phyloP scores from a whole-genome alignment of 2,888 invertebrate species.

The Torymus aiolomorphi region DNA sequence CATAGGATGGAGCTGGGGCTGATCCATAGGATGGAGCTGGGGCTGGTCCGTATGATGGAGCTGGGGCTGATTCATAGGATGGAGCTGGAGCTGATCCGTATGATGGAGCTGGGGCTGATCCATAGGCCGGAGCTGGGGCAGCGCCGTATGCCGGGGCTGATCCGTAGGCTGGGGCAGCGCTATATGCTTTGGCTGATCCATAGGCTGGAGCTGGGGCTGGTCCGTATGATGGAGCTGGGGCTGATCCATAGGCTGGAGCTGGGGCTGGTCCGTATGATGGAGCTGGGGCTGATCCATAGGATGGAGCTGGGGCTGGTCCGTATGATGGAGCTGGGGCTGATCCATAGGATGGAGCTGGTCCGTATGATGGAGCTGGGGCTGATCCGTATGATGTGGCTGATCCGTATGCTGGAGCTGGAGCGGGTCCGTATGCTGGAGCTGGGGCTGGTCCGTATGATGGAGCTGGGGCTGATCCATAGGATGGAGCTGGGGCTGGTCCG shows the following conservation, averaged over 20 bases:
- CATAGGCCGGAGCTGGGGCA: background rate
- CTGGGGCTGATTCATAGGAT: background rate
- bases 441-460: background rate
- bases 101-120: too few relatives aligned
- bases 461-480: background rate
- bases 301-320: background rate
- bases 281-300: background rate
- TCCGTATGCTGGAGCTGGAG: slow-evolving; percentile 1
- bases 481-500: background rate
- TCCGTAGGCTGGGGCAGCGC: background rate
- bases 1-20: background rate
- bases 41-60: background rate
- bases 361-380: background rate
- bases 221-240: background rate
- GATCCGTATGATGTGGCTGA: background rate
- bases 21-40: background rate
- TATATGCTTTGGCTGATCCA: background rate
- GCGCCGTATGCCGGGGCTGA: background rate
- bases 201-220: background rate
- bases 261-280: background rate
- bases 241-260: background rate
- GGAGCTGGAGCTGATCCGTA: background rate
- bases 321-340: background rate
- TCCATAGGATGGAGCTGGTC: background rate
- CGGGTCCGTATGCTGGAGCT: background rate